These are phyloP conservation scores for Sebastes miniatus DNA, from an alignment of 2,797 vertebrate species.

Conservation along the genomic window DNA sequence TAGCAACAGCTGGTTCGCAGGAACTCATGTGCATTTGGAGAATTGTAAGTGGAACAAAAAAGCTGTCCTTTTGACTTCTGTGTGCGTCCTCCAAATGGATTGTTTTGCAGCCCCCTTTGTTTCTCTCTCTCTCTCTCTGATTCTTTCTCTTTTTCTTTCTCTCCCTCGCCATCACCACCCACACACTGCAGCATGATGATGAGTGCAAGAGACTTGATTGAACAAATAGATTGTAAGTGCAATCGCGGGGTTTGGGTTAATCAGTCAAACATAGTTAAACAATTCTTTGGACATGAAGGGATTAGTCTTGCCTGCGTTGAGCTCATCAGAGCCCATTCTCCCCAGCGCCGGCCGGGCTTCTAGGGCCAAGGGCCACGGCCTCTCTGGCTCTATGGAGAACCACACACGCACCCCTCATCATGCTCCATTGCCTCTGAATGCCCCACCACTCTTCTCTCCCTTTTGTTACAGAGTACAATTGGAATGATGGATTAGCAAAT, in stretches of 20 bases:
- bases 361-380: constrained; percentile 74
- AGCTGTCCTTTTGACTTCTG: constrained; percentile 62
- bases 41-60: constrained; percentile 60
- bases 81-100: constrained; percentile 52
- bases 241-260: constrained; percentile 76
- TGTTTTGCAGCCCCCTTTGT: constrained; percentile 51
- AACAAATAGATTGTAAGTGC: constrained; percentile 77
- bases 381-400: constrained; percentile 67
- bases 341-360: constrained; percentile 59
- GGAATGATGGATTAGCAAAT: constrained; percentile 81
- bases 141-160: neutral
- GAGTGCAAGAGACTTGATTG: constrained; percentile 65
- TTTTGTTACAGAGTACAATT: constrained; percentile 73
- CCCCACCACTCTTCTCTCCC: constrained; percentile 68
- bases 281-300: constrained; percentile 79
- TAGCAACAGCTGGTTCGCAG: constrained; percentile 62
- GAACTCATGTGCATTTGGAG: constrained; percentile 58
- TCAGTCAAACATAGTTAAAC: constrained; percentile 80
- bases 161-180: constrained; percentile 54
- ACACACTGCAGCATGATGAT: constrained; percentile 50
- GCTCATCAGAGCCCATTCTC: constrained; percentile 74
- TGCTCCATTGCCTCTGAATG: constrained; percentile 76
- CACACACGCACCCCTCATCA: constrained; percentile 72
- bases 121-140: constrained; percentile 19
- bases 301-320: constrained; percentile 79